phyloP scores from a whole-genome alignment of 1,140 invertebrate genomes.

The Drosophila leontia region DNA sequence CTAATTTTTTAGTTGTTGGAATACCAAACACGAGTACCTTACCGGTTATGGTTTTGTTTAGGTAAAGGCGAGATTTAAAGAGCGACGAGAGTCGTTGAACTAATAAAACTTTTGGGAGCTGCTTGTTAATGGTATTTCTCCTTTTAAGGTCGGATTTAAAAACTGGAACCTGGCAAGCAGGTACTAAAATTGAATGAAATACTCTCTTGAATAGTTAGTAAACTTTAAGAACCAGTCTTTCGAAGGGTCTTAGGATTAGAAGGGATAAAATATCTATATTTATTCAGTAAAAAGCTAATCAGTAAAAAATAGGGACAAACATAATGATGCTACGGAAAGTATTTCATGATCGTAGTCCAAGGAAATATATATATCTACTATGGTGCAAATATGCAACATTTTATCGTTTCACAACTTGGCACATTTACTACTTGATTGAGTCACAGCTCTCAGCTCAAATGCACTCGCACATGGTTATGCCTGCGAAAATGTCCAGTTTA shows the following conservation, averaged over 20 bases:
- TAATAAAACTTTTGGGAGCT: conserved; percentile 33
- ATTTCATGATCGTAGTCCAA: conserved; percentile 12
- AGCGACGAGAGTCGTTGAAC: conserved; percentile 33
- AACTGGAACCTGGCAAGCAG: conserved; percentile 3
- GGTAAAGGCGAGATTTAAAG: background rate
- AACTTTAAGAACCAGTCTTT: background rate
- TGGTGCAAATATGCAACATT: conserved; percentile 9
- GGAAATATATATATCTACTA: background rate
- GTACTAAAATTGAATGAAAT: background rate
- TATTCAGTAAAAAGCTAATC: background rate
- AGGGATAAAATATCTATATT: background rate
- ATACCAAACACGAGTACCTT: conserved; percentile 8
- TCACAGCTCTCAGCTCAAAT: conserved; percentile 10
- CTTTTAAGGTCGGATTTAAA: conserved; percentile 19
- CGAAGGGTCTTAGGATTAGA: background rate
- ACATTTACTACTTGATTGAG: conserved; percentile 22
- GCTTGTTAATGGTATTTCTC: conserved; percentile 12
- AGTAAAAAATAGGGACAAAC: background rate
- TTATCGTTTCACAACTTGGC: conserved; percentile 15
- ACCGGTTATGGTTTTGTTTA: conserved; percentile 20
- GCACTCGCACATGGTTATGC: conserved; percentile 12
- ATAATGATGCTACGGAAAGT: background rate
- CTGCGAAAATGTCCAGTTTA: conserved; percentile 27
- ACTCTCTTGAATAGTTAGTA: background rate
- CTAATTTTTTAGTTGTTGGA: conserved; percentile 19